phyloP scores from a whole-genome alignment of 2,113 vertebrate genomes.

The Neotragus moschatus region DNA sequence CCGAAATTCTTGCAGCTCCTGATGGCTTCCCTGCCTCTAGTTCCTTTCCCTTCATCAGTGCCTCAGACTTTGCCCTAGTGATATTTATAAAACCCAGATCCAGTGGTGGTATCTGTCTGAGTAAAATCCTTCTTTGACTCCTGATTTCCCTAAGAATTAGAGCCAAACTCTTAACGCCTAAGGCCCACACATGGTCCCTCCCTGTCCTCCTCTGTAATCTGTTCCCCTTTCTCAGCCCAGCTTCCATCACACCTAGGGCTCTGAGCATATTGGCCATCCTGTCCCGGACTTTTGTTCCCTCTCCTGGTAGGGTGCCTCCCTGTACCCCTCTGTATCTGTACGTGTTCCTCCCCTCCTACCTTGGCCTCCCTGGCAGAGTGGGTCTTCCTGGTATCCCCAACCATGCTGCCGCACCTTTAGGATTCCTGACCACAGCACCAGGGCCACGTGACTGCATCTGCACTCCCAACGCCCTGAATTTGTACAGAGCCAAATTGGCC shows the following conservation, averaged over 20 bases:
- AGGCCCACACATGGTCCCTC: not conserved
- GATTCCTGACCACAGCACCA: too few relatives aligned
- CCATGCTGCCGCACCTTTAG: accelerated
- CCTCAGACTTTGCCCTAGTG: not conserved
- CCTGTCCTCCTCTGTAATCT: too few relatives aligned
- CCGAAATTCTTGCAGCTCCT: not conserved
- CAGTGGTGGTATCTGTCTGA: not conserved
- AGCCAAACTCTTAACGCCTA: not conserved
- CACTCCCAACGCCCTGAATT: not conserved
- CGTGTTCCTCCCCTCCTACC: not conserved
- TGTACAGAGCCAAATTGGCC: not conserved
- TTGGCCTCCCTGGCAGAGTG: not conserved
- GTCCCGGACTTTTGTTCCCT: not conserved
- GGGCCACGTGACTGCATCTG: not conserved
- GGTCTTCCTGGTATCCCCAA: not conserved
- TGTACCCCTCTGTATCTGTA: accelerated
- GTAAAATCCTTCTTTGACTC: not conserved
- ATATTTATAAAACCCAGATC: not conserved
- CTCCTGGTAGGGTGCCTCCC: not conserved
- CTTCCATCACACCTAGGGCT: not conserved
- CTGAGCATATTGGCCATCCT: not conserved
- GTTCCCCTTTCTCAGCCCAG: not conserved
- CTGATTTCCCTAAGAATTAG: not conserved
- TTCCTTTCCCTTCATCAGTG: not conserved
- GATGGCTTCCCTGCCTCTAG: not conserved